These are phyloP conservation scores for Bimastos eiseni DNA, from an alignment of 2,888 invertebrate genomes.

Conservation along the genomic window DNA sequence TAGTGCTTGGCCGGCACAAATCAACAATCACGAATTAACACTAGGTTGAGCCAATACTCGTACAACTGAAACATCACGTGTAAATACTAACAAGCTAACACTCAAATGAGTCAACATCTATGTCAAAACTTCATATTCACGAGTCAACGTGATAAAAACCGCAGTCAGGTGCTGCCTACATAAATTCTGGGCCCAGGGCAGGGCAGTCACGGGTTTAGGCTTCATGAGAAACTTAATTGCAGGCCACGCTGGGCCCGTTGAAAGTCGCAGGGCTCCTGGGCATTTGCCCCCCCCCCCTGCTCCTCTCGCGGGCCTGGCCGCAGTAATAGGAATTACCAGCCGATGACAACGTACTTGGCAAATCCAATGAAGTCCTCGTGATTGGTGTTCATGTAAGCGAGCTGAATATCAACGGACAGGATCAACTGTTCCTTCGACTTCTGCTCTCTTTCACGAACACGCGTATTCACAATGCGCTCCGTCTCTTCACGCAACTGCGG, in stretches of 20 bases:
- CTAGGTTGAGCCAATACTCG: neutral
- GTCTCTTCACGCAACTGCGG: slow-evolving; percentile 96
- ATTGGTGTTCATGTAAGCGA: slow-evolving; percentile 63
- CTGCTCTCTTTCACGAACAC: slow-evolving; percentile 91
- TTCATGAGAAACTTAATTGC: too few species aligned
- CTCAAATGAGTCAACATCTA: neutral
- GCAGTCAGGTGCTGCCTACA: too few species aligned
- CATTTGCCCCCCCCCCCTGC: too few species aligned
- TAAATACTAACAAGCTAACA: neutral
- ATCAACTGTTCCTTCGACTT: slow-evolving; percentile 93
- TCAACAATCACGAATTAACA: neutral
- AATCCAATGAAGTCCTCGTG: slow-evolving; percentile 64
- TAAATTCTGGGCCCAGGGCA: too few species aligned
- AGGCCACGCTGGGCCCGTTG: too few species aligned
- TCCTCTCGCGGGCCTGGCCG: too few species aligned
- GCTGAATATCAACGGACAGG: slow-evolving; percentile 74
- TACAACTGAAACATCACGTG: neutral
- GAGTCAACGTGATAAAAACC: too few species aligned
- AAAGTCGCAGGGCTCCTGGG: too few species aligned
- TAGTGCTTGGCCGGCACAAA: neutral
- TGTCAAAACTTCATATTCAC: neutral
- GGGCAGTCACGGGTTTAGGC: too few species aligned
- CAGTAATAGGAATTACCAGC: neutral
- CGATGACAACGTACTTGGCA: slow-evolving; percentile 57
- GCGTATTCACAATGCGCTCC: slow-evolving; percentile 92